Percentiles rank a stretch among this genome's conserved stretches.
These are phyloP conservation scores for Orchesella flavescens DNA, from an alignment of 2,888 invertebrate species.

Conservation along the genomic window DNA sequence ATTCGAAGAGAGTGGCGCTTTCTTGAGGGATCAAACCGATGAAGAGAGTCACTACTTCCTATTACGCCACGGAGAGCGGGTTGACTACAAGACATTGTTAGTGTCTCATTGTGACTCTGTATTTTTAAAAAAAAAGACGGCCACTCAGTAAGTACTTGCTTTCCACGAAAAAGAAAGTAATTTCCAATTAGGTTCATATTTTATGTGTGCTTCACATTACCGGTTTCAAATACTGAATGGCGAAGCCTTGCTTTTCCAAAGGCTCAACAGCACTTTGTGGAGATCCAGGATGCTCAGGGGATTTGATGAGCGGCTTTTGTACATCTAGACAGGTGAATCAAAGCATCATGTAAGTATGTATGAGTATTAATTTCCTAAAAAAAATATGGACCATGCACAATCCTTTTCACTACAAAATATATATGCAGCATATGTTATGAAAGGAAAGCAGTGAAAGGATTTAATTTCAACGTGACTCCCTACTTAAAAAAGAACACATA, in stretches of 20 bases:
- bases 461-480: no score
- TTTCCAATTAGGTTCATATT: conserved; percentile 1
- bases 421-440: no score
- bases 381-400: background rate
- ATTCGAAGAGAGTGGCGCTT: conserved; percentile 69
- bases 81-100: conserved; percentile 71
- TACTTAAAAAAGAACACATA: background rate
- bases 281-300: conserved; percentile 47
- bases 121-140: background rate
- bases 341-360: background rate
- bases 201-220: conserved; percentile 19
- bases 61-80: conserved; percentile 69
- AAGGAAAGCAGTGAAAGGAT: no score
- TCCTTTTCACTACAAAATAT: background rate
- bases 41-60: conserved; percentile 69
- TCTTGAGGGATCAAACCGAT: conserved; percentile 56
- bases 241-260: conserved; percentile 41
- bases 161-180: background rate
- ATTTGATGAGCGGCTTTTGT: conserved; percentile 36
- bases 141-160: background rate
- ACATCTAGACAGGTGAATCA: conserved; percentile 20
- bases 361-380: background rate
- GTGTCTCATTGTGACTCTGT: conserved; percentile 61
- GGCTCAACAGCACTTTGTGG: conserved; percentile 57
- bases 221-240: conserved; percentile 54